These are phyloP conservation scores for Pteropus alecto DNA, from an alignment of 2,113 vertebrate species.

Conservation along the genomic window DNA sequence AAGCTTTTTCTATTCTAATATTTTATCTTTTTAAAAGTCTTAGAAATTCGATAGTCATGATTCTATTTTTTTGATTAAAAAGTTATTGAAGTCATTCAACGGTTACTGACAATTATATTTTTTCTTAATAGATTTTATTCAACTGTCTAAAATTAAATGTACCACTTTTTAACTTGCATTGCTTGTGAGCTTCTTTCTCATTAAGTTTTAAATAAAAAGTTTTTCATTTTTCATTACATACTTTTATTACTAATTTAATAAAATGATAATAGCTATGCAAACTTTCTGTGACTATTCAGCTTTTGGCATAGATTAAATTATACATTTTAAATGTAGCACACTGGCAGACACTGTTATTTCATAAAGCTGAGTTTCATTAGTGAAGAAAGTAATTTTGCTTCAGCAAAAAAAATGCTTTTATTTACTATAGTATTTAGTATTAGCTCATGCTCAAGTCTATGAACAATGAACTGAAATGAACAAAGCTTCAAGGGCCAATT, in stretches of 20 bases:
- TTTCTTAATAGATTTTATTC: constrained; percentile 79
- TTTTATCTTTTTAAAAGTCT: constrained; percentile 57
- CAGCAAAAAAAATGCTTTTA: constrained; percentile 69
- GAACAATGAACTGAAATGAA: constrained; percentile 79
- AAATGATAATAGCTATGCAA: constrained; percentile 80
- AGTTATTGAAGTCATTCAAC: constrained; percentile 74
- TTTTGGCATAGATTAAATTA: constrained; percentile 81
- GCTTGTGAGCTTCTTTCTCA: constrained; percentile 78
- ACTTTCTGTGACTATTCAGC: constrained; percentile 78
- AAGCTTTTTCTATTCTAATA: constrained; percentile 55
- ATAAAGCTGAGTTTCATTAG: constrained; percentile 73
- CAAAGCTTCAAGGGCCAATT: constrained; percentile 77
- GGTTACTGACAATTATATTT: constrained; percentile 80
- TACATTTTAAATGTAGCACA: constrained; percentile 72
- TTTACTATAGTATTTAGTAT: constrained; percentile 77
- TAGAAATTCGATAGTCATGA: constrained; percentile 57
- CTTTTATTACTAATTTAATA: constrained; percentile 84
- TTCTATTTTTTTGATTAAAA: constrained; percentile 73
- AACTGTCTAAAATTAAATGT: constrained; percentile 82
- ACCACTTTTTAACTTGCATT: constrained; percentile 82
- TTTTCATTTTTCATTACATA: constrained; percentile 82
- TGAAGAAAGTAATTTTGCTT: constrained; percentile 74
- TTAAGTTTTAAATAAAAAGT: constrained; percentile 85
- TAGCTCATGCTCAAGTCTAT: constrained; percentile 57
- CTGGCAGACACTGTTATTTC: constrained; percentile 66